Conservation (phyloP, 2,797 vertebrate genomes). For the Spinus olivaceus region DNA sequence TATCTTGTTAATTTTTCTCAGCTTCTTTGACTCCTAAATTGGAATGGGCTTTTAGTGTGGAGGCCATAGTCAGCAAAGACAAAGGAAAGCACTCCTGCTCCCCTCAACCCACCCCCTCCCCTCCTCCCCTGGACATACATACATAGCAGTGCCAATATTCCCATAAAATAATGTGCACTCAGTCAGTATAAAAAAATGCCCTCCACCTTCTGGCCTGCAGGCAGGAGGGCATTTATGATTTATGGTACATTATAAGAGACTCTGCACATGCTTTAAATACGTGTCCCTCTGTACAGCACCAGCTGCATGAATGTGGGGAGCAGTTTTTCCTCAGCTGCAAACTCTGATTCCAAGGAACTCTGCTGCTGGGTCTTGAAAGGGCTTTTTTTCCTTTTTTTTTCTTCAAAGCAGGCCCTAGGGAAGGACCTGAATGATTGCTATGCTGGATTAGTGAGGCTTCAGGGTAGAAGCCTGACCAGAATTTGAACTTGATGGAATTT, state of each 20-base stretch:
- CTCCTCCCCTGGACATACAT: rapidly evolving
- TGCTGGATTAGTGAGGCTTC: not conserved
- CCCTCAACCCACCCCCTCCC: rapidly evolving
- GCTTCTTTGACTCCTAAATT: not conserved
- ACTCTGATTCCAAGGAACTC: not conserved
- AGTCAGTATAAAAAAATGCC: not conserved
- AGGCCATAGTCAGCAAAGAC: not conserved
- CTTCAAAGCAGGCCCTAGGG: not conserved
- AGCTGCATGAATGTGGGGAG: not conserved
- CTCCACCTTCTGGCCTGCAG: not conserved
- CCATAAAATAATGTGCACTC: not conserved
- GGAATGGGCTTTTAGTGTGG: not conserved
- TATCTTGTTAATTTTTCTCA: not conserved
- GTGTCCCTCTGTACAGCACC: not conserved
- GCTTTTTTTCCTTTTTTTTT: not conserved
- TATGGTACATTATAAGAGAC: not conserved
- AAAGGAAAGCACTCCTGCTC: not conserved
- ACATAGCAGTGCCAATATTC: not conserved
- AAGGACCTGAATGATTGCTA: not conserved
- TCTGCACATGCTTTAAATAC: not conserved
- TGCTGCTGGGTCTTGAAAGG: not conserved
- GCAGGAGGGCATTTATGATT: not conserved
- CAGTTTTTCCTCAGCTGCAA: not conserved
- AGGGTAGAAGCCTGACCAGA: not conserved
- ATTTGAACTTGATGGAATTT: not conserved